phyloP scores from a whole-genome alignment of 1,140 invertebrate genomes.

The Cotesia glomerata region DNA sequence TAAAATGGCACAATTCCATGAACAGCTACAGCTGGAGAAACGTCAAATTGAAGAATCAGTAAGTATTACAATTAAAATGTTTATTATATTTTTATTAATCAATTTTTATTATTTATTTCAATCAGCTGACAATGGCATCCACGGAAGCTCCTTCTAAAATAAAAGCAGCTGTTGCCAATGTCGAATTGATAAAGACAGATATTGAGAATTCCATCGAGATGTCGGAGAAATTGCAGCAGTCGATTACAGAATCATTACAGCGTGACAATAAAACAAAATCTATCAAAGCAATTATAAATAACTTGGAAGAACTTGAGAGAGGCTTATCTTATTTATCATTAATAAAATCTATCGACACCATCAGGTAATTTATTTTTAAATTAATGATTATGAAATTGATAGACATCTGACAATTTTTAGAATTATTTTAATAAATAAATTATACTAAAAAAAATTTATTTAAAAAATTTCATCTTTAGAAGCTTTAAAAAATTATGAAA shows the following conservation, averaged over 20 bases:
- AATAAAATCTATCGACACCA: slow-evolving; percentile 70
- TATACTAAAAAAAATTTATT: too few species aligned
- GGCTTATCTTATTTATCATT: slow-evolving; percentile 70
- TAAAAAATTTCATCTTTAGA: too few species aligned
- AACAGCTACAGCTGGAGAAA: slow-evolving; percentile 60
- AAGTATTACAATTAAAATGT: slow-evolving; percentile 28
- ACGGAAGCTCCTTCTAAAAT: slow-evolving; percentile 68
- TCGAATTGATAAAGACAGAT: slow-evolving; percentile 62
- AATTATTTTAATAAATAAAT: too few species aligned
- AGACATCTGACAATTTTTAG: too few species aligned
- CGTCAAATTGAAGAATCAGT: slow-evolving; percentile 66
- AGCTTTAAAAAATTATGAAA: too few species aligned
- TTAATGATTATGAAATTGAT: not conserved
- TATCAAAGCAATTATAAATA: slow-evolving; percentile 62
- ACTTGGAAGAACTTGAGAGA: slow-evolving; percentile 69
- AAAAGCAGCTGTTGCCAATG: slow-evolving; percentile 65
- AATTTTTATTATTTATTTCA: slow-evolving; percentile 36
- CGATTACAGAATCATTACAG: slow-evolving; percentile 59
- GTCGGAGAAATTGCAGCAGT: slow-evolving; percentile 57
- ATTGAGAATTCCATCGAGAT: slow-evolving; percentile 62
- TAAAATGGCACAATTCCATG: slow-evolving; percentile 61
- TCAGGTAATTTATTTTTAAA: slow-evolving; percentile 62
- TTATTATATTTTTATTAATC: slow-evolving; percentile 17
- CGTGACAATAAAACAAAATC: slow-evolving; percentile 62
- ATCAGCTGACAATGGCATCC: slow-evolving; percentile 68